A percentile compares a stretch with the other conserved stretches of the same genome.
These are phyloP conservation scores for Ophthalmolycus amberensis DNA, from an alignment of 2,113 vertebrate species.

Conservation along the genomic window DNA sequence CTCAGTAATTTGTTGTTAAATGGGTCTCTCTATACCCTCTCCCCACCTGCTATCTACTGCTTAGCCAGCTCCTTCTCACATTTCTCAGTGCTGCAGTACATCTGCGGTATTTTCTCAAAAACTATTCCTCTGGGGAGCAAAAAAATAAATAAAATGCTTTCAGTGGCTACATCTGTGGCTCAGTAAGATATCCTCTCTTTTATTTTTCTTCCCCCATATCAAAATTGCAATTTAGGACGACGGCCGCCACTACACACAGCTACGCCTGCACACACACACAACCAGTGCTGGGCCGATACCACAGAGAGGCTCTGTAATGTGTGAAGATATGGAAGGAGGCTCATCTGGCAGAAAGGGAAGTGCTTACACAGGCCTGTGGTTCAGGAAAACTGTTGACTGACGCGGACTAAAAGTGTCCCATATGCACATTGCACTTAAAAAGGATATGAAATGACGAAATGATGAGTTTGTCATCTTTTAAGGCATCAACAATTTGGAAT, in stretches of 20 bases:
- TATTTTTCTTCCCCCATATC: conserved; percentile 27
- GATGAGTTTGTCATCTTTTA: conserved; percentile 11
- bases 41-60: conserved; percentile 35
- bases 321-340: conserved; percentile 55
- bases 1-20: conserved; percentile 25
- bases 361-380: conserved; percentile 50
- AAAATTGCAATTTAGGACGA: conserved; percentile 45
- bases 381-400: conserved; percentile 25
- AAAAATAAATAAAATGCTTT: conserved; percentile 37
- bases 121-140: conserved; percentile 47
- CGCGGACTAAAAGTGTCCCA: not conserved
- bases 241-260: conserved; percentile 50
- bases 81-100: conserved; percentile 26
- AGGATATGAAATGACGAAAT: not conserved
- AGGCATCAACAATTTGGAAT: not conserved
- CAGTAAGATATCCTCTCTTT: conserved; percentile 37
- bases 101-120: conserved; percentile 47
- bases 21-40: conserved; percentile 1
- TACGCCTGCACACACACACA: conserved; percentile 23
- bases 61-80: conserved; percentile 42
- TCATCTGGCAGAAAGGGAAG: conserved; percentile 39
- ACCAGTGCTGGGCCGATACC: conserved; percentile 38
- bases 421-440: conserved; percentile 16
- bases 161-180: conserved; percentile 57
- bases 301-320: conserved; percentile 37